Conservation (phyloP, 2,888 invertebrate species). For the Candidula unifasciata region DNA sequence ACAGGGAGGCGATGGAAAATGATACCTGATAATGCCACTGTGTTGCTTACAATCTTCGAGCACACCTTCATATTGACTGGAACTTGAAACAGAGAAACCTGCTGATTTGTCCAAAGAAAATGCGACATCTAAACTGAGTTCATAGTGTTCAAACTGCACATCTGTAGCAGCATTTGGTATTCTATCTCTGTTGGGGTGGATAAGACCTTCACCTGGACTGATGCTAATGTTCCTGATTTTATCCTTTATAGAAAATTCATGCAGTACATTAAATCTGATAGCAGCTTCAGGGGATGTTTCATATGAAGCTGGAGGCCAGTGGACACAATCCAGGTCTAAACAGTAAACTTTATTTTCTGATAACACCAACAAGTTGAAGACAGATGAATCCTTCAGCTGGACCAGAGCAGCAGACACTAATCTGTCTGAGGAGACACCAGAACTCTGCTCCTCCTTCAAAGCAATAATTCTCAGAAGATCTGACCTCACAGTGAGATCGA, state of each 20-base stretch:
- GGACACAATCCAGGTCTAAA: conserved; percentile 65
- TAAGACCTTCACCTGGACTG: conserved; percentile 49
- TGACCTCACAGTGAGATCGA: conserved; percentile 63
- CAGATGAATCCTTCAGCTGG: conserved; percentile 52
- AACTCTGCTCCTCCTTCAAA: conserved; percentile 60
- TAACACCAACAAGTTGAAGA: conserved; percentile 64
- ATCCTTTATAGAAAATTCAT: conserved; percentile 69
- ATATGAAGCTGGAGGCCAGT: conserved; percentile 73
- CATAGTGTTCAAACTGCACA: conserved; percentile 25
- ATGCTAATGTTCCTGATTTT: conserved; percentile 70
- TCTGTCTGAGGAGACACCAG: conserved; percentile 64
- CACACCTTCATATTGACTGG: too few relatives aligned
- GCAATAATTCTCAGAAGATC: conserved; percentile 65
- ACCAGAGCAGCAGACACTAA: conserved; percentile 63
- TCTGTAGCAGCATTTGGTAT: background rate
- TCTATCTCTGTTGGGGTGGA: background rate
- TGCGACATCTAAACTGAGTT: conserved; percentile 49
- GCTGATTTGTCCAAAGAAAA: background rate
- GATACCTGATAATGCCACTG: conserved; percentile 39
- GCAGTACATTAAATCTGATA: conserved; percentile 66
- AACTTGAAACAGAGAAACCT: background rate
- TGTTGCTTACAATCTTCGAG: background rate
- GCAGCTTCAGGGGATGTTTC: conserved; percentile 61
- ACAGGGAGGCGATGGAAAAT: conserved; percentile 62
- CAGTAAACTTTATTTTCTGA: conserved; percentile 72